Evolutionary conservation across 2,888 invertebrate genomes (phyloP), one percentile per base, ranked within the genome.

Genomic region (Thereva nobilitata): DNA sequence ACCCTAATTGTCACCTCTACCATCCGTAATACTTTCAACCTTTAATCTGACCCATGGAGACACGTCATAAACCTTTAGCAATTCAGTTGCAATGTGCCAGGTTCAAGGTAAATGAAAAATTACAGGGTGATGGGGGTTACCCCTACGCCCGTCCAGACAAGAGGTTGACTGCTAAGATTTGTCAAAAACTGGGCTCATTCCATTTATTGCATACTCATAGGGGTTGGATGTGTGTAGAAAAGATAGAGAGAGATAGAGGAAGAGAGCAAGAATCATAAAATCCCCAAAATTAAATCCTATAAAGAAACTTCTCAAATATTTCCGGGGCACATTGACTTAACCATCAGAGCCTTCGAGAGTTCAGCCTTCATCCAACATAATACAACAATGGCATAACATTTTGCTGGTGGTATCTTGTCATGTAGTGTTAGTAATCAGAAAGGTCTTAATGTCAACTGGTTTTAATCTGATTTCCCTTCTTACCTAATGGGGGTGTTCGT

Each of bases 381-480:
- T n/a, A 40, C 8, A 23, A 41, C 34, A 55, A 42, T 38, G 37
- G 9, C 7, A 37, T 3, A n/a, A 6, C 37, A 7, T 53, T 53
- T n/a, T n/a, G 53, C 38, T 53, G 10, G 38, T 23, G 38, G 61
- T 50, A 61, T 61, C 50, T 61, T 50, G 49, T 61, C 61, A 61
- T 61, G 34, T 50, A 68, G 61, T 68, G 66, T 68, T 68, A 68
- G 65, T 68, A 65, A 64, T 61, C 61, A 50, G 34, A 68, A 68
- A 68, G 68, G 68, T 68, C 68, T 68, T 68, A 68, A 68, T 68
- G 68, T 68, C 68, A 68, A 64, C 59, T 45, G 56, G 64, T 57
- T 67, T 68, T 68, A 68, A 68, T 68, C 68, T 68, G 68, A 68
- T 68, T 68, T 66, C 57, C 23, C 57, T 63, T 54, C 68, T 66